phyloP scores from a whole-genome alignment of 2,797 vertebrate species.

The Hoplostethus mediterraneus region DNA sequence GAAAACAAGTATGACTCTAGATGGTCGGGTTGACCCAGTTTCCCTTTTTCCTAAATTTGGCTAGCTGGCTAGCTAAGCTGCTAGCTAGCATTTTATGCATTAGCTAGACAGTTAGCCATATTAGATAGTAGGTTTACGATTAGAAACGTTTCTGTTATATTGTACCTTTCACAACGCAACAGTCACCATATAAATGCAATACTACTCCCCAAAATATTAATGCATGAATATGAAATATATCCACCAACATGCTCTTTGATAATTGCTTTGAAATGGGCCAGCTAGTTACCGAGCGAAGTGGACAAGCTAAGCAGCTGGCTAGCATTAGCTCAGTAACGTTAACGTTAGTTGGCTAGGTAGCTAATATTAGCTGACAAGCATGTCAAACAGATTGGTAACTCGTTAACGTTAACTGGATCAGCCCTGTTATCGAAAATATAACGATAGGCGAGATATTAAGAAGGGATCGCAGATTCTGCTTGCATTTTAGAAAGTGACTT shows the following conservation, averaged over 20 bases:
- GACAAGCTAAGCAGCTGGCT: constrained; percentile 65
- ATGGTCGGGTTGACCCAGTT: constrained; percentile 78
- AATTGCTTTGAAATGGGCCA: constrained; percentile 52
- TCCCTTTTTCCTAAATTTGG: constrained; percentile 81
- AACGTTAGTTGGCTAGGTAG: constrained; percentile 55
- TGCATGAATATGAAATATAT: constrained; percentile 62
- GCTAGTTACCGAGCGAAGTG: constrained; percentile 67
- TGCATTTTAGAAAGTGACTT: not conserved
- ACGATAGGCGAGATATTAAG: too few species aligned
- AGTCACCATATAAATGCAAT: constrained; percentile 51
- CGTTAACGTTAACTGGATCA: constrained; percentile 21
- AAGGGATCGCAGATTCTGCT: not conserved
- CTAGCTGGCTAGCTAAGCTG: constrained; percentile 75
- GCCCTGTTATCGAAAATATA: not conserved
- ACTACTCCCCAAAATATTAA: constrained; percentile 37
- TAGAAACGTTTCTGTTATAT: constrained; percentile 56
- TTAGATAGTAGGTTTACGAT: constrained; percentile 75
- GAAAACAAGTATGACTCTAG: constrained; percentile 72
- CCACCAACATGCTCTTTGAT: constrained; percentile 31
- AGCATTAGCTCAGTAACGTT: constrained; percentile 58
- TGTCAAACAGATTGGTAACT: constrained; percentile 40
- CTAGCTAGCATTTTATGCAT: constrained; percentile 79
- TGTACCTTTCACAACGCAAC: constrained; percentile 60
- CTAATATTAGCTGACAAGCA: constrained; percentile 70
- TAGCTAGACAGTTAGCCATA: constrained; percentile 75